A percentile compares a stretch with the other conserved stretches of the same genome.
These are phyloP conservation scores for Philopedon plagiatum DNA, from an alignment of 2,888 invertebrate species.

Conservation along the genomic window DNA sequence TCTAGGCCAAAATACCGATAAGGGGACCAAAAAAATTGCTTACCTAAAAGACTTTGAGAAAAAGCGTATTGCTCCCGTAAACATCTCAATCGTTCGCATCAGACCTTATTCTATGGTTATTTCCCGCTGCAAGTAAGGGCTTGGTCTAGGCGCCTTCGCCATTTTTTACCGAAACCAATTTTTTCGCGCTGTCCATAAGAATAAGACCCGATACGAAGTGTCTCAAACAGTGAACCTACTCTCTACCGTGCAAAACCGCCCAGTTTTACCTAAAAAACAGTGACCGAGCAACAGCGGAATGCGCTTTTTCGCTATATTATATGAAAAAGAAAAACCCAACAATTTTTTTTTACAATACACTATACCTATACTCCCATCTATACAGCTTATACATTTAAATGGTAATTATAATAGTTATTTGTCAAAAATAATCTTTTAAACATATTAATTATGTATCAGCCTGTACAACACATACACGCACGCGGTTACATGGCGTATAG, in stretches of 20 bases:
- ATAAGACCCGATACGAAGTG: too few species aligned
- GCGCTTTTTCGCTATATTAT: conserved; percentile 40
- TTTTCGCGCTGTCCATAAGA: too few species aligned
- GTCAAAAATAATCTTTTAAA: conserved; percentile 68
- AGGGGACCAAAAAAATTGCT: not conserved
- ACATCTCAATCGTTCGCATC: too few species aligned
- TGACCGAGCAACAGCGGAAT: conserved; percentile 64
- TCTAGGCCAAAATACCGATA: not conserved
- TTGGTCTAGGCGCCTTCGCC: too few species aligned
- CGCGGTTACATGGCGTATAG: conserved; percentile 59
- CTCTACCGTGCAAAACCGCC: conserved; percentile 19
- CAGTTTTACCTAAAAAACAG: conserved; percentile 28
- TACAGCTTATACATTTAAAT: conserved; percentile 64
- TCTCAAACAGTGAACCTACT: not conserved
- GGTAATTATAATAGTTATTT: conserved; percentile 65
- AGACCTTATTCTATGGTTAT: too few species aligned
- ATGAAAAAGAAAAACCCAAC: conserved; percentile 63
- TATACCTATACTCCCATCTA: conserved; percentile 61
- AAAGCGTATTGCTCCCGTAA: conserved; percentile 15
- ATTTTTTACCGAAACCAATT: too few species aligned
- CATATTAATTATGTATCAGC: conserved; percentile 59
- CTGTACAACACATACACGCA: conserved; percentile 62
- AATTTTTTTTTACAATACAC: conserved; percentile 63
- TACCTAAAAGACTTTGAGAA: not conserved
- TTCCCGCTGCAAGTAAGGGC: too few species aligned